Percentiles rank a stretch among this genome's conserved stretches.
Conservation (phyloP, 2,797 vertebrate genomes). For the Tapirus indicus region DNA sequence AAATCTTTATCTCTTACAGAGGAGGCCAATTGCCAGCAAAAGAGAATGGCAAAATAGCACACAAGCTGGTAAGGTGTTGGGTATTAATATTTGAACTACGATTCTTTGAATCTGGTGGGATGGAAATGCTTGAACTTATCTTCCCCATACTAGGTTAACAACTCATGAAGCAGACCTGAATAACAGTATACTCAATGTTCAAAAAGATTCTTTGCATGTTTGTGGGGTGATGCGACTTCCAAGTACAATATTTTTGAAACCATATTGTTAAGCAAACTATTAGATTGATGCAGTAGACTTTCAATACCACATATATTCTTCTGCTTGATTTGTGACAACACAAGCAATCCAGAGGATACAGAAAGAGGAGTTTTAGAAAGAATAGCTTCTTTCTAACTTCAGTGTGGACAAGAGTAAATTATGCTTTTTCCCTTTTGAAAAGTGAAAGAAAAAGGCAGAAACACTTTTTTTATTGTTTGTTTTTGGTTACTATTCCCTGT, state of each 20-base stretch:
- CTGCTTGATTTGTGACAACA: background rate
- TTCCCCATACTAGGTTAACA: conserved; percentile 67
- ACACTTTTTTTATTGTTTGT: conserved; percentile 4
- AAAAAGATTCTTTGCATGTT: conserved; percentile 68
- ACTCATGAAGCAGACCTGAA: conserved; percentile 73
- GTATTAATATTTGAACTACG: conserved; percentile 80
- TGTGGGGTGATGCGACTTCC: conserved; percentile 18
- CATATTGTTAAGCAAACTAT: conserved; percentile 69
- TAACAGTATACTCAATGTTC: conserved; percentile 56
- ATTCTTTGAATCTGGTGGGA: conserved; percentile 81
- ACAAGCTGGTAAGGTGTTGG: conserved; percentile 74
- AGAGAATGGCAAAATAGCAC: conserved; percentile 77
- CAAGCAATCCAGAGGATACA: conserved; percentile 60
- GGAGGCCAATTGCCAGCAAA: conserved; percentile 75
- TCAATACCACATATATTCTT: conserved; percentile 41
- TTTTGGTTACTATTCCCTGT: conserved; percentile 61
- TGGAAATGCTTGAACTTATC: conserved; percentile 79
- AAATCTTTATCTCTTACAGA: conserved; percentile 65
- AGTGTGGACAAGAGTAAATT: conserved; percentile 41
- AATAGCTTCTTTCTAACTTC: conserved; percentile 48
- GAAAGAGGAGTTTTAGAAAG: conserved; percentile 67
- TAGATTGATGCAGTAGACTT: conserved; percentile 42
- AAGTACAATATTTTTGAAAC: conserved; percentile 70
- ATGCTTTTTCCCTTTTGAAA: conserved; percentile 68
- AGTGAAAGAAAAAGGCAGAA: conserved; percentile 65